Evolutionary conservation across 2,888 invertebrate species (phyloP).

Genomic region (Brachypalpus laphriformis): DNA sequence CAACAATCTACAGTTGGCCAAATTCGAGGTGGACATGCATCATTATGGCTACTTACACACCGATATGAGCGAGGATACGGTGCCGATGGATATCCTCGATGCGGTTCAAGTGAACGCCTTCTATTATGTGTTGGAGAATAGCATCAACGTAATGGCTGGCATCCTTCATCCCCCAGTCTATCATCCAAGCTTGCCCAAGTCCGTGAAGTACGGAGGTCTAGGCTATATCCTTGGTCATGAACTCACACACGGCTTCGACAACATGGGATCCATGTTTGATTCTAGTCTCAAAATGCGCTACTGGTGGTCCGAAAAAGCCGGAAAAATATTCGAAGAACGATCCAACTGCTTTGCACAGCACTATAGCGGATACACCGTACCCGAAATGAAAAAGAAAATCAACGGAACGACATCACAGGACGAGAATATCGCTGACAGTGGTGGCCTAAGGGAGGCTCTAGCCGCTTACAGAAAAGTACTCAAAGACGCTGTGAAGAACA

Average conservation of each 20-base stretch:
- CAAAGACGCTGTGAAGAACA: constrained; percentile 73
- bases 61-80: constrained; percentile 65
- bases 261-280: constrained; percentile 77
- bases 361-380: constrained; percentile 77
- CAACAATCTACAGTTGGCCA: constrained; percentile 76
- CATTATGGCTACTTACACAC: constrained; percentile 77
- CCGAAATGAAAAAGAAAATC: constrained; percentile 79
- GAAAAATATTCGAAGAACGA: constrained; percentile 77
- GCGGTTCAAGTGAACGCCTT: constrained; percentile 80
- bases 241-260: constrained; percentile 80
- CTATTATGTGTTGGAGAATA: constrained; percentile 80
- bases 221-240: constrained; percentile 81
- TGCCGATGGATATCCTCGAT: constrained; percentile 77
- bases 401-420: constrained; percentile 78
- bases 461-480: constrained; percentile 77
- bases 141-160: constrained; percentile 80
- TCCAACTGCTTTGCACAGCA: constrained; percentile 78
- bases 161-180: constrained; percentile 79
- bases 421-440: constrained; percentile 81
- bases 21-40: constrained; percentile 73
- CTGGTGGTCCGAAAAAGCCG: constrained; percentile 80
- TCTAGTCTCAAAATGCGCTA: constrained; percentile 73
- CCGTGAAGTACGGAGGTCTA: constrained; percentile 79
- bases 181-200: constrained; percentile 78
- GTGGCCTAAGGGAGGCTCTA: constrained; percentile 78